phyloP scores from a whole-genome alignment of 2,888 invertebrate genomes.

The Himalopsyche anomala region DNA sequence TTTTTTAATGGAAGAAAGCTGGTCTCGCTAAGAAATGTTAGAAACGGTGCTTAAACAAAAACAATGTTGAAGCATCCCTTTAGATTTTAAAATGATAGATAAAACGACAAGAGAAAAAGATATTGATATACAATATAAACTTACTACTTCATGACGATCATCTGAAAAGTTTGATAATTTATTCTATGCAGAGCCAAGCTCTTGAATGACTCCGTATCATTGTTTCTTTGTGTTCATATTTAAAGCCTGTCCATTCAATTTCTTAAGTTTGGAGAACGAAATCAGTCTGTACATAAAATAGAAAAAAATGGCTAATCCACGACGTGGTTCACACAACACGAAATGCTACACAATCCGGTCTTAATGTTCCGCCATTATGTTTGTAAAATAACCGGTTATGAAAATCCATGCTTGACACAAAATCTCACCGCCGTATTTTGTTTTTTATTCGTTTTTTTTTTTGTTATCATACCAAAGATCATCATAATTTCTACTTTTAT shows the following conservation, averaged over 20 bases:
- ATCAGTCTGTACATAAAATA: slow-evolving; percentile 1
- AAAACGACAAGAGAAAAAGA: too few relatives aligned
- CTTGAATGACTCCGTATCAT: not conserved
- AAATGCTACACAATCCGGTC: slow-evolving; percentile 33
- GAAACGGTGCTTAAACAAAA: too few relatives aligned
- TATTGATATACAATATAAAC: too few relatives aligned
- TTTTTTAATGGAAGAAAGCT: too few relatives aligned
- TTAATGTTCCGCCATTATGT: slow-evolving; percentile 21
- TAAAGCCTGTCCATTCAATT: not conserved
- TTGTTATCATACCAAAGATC: too few relatives aligned
- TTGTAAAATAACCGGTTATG: slow-evolving; percentile 31
- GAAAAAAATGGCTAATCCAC: slow-evolving; percentile 31
- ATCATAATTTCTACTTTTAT: too few relatives aligned
- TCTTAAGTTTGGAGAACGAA: slow-evolving; percentile 1
- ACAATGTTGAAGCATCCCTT: too few relatives aligned
- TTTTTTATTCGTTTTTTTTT: too few relatives aligned
- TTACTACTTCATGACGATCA: too few relatives aligned
- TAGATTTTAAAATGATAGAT: too few relatives aligned
- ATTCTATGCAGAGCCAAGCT: not conserved
- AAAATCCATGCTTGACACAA: not conserved
- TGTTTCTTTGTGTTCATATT: not conserved
- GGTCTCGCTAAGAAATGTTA: too few relatives aligned
- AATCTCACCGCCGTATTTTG: not conserved
- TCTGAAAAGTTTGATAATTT: too few relatives aligned
- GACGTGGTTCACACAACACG: slow-evolving; percentile 35